Evolutionary conservation across 2,888 invertebrate genomes (phyloP).

Genomic region (Plebejus melissa): DNA sequence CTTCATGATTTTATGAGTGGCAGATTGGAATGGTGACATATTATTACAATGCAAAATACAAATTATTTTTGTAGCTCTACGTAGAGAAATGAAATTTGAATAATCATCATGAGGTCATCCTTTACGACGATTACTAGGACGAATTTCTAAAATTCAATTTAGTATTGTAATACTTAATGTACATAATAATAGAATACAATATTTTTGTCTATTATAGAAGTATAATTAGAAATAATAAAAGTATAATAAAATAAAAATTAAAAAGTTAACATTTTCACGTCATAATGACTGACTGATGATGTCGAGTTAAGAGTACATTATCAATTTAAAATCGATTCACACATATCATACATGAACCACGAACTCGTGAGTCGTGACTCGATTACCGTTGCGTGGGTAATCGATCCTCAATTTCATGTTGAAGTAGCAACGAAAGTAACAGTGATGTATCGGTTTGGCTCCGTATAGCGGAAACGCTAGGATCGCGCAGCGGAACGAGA

Average conservation of each 20-base stretch:
- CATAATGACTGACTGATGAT: too few species aligned
- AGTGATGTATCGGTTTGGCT: constrained; percentile 51
- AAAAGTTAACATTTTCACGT: too few species aligned
- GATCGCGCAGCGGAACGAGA: constrained; percentile 49
- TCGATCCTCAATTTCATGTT: constrained; percentile 50
- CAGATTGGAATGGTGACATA: background rate
- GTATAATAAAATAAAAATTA: too few species aligned
- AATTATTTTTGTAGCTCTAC: too few species aligned
- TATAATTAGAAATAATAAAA: too few species aligned
- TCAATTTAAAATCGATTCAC: constrained; percentile 20
- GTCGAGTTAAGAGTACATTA: background rate
- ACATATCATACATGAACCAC: constrained; percentile 10
- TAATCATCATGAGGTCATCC: too few species aligned
- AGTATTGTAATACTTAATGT: too few species aligned
- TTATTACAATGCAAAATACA: background rate
- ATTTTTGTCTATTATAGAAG: too few species aligned
- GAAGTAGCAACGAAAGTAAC: constrained; percentile 63
- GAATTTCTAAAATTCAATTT: background rate
- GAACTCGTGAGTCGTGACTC: constrained; percentile 33
- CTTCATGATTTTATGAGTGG: constrained; percentile 7
- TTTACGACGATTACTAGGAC: too few species aligned
- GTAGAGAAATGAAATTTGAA: background rate
- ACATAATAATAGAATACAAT: too few species aligned
- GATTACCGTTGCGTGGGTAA: constrained; percentile 56
- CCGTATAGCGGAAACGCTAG: constrained; percentile 50